Evolutionary conservation across 2,113 vertebrate genomes (phyloP), one percentile per base, ranked within the genome.

Genomic region (Uria aalge): DNA sequence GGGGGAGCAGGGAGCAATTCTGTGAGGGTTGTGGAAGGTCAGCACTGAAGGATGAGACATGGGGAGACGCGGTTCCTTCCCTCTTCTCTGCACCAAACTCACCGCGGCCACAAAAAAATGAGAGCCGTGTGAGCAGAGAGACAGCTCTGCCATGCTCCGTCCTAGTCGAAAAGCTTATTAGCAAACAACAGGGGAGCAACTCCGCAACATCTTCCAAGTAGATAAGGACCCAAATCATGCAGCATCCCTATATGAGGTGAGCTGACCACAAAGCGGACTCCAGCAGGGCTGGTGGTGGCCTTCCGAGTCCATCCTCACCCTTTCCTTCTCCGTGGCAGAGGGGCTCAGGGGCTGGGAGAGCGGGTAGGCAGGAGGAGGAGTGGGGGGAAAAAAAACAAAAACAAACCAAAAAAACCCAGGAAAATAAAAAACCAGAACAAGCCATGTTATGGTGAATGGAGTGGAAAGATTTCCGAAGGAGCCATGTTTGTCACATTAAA

Each of bases 401-500:
- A 43, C 2, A 43, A 43, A 34, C 43, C 38, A 40, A 27, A 9
- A 5, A 7, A 4, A 11, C 9, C 40, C 9, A 21, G 23, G 43
- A 15, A n/a, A 23, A 36, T 36, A 36, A 55, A 38, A 30, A 41
- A 15, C 6, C 2, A 3, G 48, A 23, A 29, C 10, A 45, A 66
- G 15, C 4, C 6, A 15, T 1, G 1, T 47, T 53, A 41, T 0
- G 57, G 93, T 36, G 82, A 98, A 73, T 68, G 92, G 85, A 96
- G 95, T 72, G 93, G 91, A 96, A 97, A 98, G 88, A 79, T 69
- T 76, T 95, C 84, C 55, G 59, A 83, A 41, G 75, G 43, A 94
- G 75, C 91, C 27, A 41, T 4, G 7, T 50, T 67, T 96, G 97
- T 96, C 97, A 96, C 96, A 94, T 92, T 93, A 93, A 94, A 90